phyloP scores from a whole-genome alignment of 1,140 invertebrate species.

The Ganaspis sp. region DNA sequence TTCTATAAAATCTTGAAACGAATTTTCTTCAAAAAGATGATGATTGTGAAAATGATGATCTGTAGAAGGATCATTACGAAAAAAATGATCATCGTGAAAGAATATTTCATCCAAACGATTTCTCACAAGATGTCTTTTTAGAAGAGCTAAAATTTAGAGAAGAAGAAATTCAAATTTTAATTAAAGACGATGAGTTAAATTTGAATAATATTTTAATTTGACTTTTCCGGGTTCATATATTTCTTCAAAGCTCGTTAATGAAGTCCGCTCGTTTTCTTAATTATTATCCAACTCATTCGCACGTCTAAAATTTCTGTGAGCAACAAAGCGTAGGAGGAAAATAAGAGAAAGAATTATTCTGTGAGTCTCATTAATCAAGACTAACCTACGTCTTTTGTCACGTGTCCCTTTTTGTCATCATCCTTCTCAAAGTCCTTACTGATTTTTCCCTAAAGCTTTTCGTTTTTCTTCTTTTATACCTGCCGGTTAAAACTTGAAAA shows the following conservation, averaged over 20 bases:
- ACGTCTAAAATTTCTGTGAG: not conserved
- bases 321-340: constrained; percentile 14
- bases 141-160: no score
- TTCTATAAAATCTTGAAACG: no score
- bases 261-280: constrained; percentile 5
- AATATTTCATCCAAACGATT: no score
- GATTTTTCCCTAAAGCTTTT: constrained; percentile 20
- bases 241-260: not conserved
- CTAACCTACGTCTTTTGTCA: constrained; percentile 31
- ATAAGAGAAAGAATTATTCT: constrained; percentile 11
- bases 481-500: constrained; percentile 14
- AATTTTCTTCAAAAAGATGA: no score
- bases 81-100: no score
- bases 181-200: not conserved
- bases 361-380: constrained; percentile 21
- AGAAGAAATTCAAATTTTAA: no score
- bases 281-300: constrained; percentile 13
- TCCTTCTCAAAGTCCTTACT: constrained; percentile 27
- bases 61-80: no score
- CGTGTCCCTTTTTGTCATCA: constrained; percentile 18
- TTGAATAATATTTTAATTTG: constrained; percentile 3
- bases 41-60: no score
- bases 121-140: no score
- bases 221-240: not conserved
- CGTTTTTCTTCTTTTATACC: not conserved